Evolutionary conservation across 2,888 invertebrate species (phyloP), one percentile per base, ranked within the genome.

Genomic region (Cephus nigrinus): DNA sequence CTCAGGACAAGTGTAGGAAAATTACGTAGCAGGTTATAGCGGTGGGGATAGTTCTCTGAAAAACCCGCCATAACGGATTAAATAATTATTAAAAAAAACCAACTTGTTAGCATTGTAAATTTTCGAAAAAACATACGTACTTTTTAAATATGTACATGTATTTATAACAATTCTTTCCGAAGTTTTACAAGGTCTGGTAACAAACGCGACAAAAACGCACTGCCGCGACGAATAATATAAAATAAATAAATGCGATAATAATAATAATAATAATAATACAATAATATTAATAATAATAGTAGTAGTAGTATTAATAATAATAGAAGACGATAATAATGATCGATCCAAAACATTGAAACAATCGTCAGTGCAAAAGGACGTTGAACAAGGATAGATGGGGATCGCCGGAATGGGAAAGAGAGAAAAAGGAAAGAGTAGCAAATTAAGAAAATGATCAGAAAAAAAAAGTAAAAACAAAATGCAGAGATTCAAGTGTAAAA

Each of bases 101-200:
- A 15, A 12, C 15, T 40, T 5, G 15, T 40, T 40, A 12, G 40
- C 40, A 15, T 40, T 40, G 40, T 15, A 15, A 40, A 15, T 40
- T 40, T 40, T 40, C 15, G 15, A 15, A 40, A 40, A 40, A 40
- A 40, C 40, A 40, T 15, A 40, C 40, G 15, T 40, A 40, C 40
- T 40, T 4, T 40, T 40, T 40, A 40, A 83, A 81, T 82, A 79
- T 83, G 81, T 84, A 83, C 82, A 83, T 79, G 83, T 82, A 84
- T 85, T 84, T 83, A 30, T 71, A 85, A 84, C 82, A 83, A 82
- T 75, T 74, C 69, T 74, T 77, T 77, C 77, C 77, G 75, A 80
- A 74, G 74, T 76, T 78, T 83, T 84, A 84, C 82, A 85, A 68
- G 77, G 75, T 31, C 76, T 73, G 79, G 82, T 81, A 82, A 83